These are phyloP conservation scores for Plutomurus gul DNA, from an alignment of 1,140 invertebrate species.

Conservation along the genomic window DNA sequence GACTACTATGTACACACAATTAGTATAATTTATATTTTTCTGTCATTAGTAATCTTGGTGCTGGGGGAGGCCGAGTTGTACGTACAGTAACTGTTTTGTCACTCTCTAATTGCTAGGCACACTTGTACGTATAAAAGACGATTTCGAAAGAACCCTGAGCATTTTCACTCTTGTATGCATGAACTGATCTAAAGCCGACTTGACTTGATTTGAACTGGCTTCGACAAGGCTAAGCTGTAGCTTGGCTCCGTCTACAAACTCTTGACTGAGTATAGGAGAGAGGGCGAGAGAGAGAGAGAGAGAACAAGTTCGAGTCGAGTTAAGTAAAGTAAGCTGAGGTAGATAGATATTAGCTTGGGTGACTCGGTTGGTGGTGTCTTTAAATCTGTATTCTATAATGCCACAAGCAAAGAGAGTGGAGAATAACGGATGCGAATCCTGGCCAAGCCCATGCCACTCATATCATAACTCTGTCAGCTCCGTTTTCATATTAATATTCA, in stretches of 20 bases:
- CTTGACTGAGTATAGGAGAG: too few species aligned
- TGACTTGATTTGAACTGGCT: too few species aligned
- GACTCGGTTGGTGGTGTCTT: neutral
- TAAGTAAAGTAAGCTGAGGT: neutral
- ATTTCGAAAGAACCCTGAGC: neutral
- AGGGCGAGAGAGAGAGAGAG: too few species aligned
- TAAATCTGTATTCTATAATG: neutral
- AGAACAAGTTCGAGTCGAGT: neutral
- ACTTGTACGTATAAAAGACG: neutral
- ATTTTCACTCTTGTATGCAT: neutral
- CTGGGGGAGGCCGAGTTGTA: too few species aligned
- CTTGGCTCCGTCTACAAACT: neutral
- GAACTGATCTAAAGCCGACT: neutral
- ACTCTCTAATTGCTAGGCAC: neutral
- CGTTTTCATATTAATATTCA: neutral
- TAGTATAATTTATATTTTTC: neutral
- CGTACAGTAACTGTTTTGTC: too few species aligned
- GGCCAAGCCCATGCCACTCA: neutral
- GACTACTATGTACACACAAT: too few species aligned
- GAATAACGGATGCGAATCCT: neutral
- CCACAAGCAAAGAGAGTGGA: neutral
- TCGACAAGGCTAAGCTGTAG: neutral
- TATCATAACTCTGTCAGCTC: neutral
- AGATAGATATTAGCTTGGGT: neutral
- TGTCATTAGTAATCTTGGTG: too few species aligned